phyloP scores from a whole-genome alignment of 2,113 vertebrate species.

The Scolopax mira region DNA sequence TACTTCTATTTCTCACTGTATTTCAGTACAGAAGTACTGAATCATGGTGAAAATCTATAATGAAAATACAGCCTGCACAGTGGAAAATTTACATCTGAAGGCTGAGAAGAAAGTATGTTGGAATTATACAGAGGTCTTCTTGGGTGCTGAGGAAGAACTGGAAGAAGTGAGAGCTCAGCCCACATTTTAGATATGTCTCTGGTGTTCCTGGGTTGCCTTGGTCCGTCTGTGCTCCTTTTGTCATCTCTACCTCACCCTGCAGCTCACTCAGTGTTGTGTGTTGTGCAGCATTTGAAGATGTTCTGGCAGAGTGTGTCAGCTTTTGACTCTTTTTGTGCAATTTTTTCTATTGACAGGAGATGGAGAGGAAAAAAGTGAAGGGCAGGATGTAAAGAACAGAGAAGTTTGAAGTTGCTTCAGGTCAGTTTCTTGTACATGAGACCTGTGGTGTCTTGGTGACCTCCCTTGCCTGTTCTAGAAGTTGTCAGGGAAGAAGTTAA shows the following conservation, averaged over 20 bases:
- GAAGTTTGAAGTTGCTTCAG: neutral
- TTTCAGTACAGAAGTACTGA: neutral
- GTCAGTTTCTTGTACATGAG: neutral
- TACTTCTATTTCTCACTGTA: neutral
- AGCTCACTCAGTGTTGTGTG: neutral
- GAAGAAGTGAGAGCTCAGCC: neutral
- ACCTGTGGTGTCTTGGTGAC: neutral
- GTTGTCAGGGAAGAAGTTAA: neutral
- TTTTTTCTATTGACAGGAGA: neutral
- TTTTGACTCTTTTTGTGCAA: neutral
- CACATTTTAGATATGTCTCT: fast-evolving
- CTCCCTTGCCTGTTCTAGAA: neutral
- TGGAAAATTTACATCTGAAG: neutral
- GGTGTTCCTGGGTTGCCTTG: neutral
- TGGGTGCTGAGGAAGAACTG: neutral
- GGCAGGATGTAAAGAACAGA: neutral
- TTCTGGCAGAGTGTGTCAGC: neutral
- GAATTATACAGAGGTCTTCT: neutral
- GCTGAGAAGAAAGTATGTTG: neutral
- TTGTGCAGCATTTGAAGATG: neutral
- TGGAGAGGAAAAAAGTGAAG: neutral
- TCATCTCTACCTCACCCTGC: neutral
- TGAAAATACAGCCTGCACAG: neutral
- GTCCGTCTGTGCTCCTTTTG: neutral
- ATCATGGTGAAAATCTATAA: neutral